phyloP scores from a whole-genome alignment of 2,113 vertebrate species.

The Phalacrocorax brasilianus region DNA sequence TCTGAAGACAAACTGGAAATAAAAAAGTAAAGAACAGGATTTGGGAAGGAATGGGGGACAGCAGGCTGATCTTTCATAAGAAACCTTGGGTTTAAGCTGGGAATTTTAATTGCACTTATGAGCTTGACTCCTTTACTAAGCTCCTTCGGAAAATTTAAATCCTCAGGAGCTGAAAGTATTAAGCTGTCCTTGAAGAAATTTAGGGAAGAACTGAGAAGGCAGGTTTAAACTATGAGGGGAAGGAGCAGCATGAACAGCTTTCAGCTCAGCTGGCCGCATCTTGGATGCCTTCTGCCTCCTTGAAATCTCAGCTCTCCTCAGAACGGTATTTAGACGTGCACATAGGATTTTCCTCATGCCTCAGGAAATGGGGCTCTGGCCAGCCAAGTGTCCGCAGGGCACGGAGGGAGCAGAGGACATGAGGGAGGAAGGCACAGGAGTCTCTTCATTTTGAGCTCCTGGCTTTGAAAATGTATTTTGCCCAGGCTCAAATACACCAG shows the following conservation, averaged over 20 bases:
- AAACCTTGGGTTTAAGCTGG: not conserved
- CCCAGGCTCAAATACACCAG: not conserved
- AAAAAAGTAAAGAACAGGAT: not conserved
- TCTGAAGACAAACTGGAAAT: not conserved
- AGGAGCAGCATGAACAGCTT: not conserved
- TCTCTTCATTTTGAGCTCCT: not conserved
- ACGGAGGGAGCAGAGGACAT: not conserved
- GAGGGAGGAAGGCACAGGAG: not conserved
- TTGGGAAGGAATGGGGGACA: not conserved
- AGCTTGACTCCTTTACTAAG: not conserved
- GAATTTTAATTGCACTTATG: not conserved
- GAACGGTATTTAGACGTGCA: not conserved
- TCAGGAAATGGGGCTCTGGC: not conserved
- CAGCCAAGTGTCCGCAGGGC: not conserved
- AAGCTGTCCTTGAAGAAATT: not conserved
- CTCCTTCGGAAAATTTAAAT: not conserved
- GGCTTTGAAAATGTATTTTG: not conserved
- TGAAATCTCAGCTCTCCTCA: not conserved
- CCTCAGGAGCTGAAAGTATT: not conserved
- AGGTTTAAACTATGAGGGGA: not conserved
- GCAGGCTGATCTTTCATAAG: not conserved
- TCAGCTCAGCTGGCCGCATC: not conserved
- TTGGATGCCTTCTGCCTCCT: not conserved
- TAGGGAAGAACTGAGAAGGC: not conserved
- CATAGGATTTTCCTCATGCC: not conserved